Base-by-base conservation (phyloP, 1,140 invertebrate genomes). In the Pteromalus puparum region DNA sequence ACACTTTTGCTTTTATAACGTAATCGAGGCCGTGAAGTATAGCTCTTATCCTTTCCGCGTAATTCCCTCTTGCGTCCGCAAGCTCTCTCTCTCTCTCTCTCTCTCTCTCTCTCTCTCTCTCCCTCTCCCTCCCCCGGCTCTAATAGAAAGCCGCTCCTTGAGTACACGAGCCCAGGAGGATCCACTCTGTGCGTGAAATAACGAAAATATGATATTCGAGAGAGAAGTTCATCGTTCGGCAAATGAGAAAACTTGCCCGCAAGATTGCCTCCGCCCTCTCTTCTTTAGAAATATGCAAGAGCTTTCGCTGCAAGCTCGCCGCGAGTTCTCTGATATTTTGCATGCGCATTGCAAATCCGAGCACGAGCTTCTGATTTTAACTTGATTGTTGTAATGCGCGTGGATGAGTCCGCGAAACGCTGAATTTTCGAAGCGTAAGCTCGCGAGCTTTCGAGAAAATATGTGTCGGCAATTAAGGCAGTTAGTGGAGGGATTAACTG, bases 1-100 rank as follows among this genome's bases (percentile, higher is more conserved):
- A 81, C 10, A 48, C 15, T 81, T 76, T 74, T 67, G 77, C 61
- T 79, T 68, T 79, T 26, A 42, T 1, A 79, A 21, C 65, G 21
- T 26, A 42, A 79, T 38, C 65, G 42, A 21, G 53, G 18, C 53
- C 18, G 3, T n/a, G 53, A 48, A 5, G 46, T 48, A n/a, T n/a
- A 48, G 46, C 46, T 3, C 15, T 48, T 48, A 18, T 48, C 21
- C 53, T 9, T 61, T n/a, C 53, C 53, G 53, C 53, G 21, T 61
- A 21, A 61, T 61, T 61, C 53, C 46, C 46, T 48, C 46, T 18
- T 1, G 30, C 30, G 46, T 18, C 13, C 53, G 53, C 53, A 61
- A 61, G 53, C 53, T 61, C 53, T 53, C 0, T 34, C 30, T 34
- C 30, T 34, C 30, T 30, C 4, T 30, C 30, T 30, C 30, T 30